Percentiles rank a stretch among this genome's conserved stretches.
phyloP scores from a whole-genome alignment of 2,113 vertebrate genomes.

The Lasiurus borealis region DNA sequence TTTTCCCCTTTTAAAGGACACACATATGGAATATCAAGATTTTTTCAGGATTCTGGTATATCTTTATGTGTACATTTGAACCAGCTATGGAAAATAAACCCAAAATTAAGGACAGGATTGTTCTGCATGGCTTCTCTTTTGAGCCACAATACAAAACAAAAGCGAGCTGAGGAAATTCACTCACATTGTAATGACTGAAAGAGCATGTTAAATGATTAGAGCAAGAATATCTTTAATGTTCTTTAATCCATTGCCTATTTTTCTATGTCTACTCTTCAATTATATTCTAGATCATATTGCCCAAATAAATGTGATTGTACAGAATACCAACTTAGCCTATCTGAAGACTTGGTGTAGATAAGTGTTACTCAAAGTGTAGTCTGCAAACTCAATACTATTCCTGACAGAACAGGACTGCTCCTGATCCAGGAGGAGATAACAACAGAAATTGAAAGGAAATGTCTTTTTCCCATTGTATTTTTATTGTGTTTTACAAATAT shows the following conservation, averaged over 20 bases:
- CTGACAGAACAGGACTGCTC: not conserved
- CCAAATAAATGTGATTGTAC: not conserved
- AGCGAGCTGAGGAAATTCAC: not conserved
- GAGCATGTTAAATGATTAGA: not conserved
- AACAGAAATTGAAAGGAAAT: constrained; percentile 6
- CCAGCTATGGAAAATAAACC: constrained; percentile 6
- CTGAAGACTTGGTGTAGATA: not conserved
- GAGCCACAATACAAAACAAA: not conserved
- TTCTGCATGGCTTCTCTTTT: constrained; percentile 9
- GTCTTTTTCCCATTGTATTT: not conserved
- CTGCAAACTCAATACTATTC: not conserved
- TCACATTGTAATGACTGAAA: not conserved
- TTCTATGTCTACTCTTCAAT: not conserved
- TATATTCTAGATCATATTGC: not conserved
- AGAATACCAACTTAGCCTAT: not conserved
- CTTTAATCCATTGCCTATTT: not conserved
- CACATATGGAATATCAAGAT: not conserved
- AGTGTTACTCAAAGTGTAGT: not conserved
- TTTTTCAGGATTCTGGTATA: not conserved
- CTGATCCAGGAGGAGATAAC: not conserved
- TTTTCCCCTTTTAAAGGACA: not conserved
- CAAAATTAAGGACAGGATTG: not conserved
- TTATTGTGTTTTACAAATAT: not conserved
- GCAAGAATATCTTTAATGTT: not conserved
- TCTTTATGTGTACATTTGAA: constrained; percentile 44